phyloP scores from a whole-genome alignment of 23 tunicate genomes.

The Ciona savignyi region DNA sequence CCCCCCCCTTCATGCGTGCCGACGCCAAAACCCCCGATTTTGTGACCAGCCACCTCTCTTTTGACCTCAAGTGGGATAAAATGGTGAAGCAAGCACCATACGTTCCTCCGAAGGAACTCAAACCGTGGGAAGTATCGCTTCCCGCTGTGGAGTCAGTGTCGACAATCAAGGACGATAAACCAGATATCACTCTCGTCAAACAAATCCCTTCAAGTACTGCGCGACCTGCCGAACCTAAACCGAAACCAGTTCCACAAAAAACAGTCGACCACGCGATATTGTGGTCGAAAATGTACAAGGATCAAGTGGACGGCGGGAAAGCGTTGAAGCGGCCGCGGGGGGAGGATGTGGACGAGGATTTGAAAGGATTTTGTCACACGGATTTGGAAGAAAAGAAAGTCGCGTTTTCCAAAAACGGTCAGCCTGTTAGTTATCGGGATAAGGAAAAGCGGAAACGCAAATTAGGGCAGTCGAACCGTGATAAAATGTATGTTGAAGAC shows the following conservation, averaged over 20 bases:
- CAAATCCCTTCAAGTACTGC: constrained; percentile 55
- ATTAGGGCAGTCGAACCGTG: constrained; percentile 59
- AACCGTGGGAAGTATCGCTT: constrained; percentile 71
- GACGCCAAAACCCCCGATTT: constrained; percentile 74
- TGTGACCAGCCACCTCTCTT: constrained; percentile 43
- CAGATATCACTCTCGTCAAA: constrained; percentile 58
- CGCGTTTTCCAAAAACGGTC: constrained; percentile 54
- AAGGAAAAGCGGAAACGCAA: constrained; percentile 60
- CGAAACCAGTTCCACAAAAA: not conserved
- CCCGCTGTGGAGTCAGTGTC: constrained; percentile 64
- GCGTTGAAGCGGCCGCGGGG: constrained; percentile 43
- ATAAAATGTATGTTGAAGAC: constrained; percentile 84
- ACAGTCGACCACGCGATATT: constrained; percentile 60
- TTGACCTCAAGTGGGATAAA: constrained; percentile 77
- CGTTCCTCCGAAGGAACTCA: constrained; percentile 72
- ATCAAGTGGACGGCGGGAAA: constrained; percentile 17
- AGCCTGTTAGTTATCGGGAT: constrained; percentile 19
- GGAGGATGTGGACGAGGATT: constrained; percentile 65
- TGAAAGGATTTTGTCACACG: constrained; percentile 73
- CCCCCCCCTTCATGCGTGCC: constrained; percentile 51
- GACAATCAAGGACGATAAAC: constrained; percentile 32
- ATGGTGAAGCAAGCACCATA: constrained; percentile 72
- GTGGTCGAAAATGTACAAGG: constrained; percentile 91
- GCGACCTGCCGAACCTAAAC: constrained; percentile 20
- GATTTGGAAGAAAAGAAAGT: constrained; percentile 48